Base-by-base conservation (phyloP, 2,113 vertebrate species). In the Piprites chloris region DNA sequence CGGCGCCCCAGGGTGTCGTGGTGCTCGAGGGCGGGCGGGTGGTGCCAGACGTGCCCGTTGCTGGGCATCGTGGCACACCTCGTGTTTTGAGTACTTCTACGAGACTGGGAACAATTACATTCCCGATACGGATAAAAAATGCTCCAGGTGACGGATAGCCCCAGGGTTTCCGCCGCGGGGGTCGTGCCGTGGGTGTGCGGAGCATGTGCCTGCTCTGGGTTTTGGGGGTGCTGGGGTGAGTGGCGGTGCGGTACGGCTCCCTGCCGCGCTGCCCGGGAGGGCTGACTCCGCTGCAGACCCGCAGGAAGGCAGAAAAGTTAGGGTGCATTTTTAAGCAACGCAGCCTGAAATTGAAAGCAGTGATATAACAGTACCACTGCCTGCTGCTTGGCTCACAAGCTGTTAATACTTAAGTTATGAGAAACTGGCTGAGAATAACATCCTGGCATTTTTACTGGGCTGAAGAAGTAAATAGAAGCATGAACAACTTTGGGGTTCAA, bases 311-410 rank as follows among this genome's bases (percentile, higher is more conserved):
- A 5, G 58, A 46, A 92, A 96, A 97, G 92, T 95, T 94, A 42
- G 27, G 15, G 65, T 50, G 72, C 55, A 6, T 92, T 91, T 91
- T 80, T 62, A 91, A 87, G 49, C 46, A 37, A 89, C 90, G 74
- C 95, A 86, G 75, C 32, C 75, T 85, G 92, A 87, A 93, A 93
- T 89, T 83, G 90, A 69, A 88, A 77, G 79, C 79, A 2, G 9
- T 28, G 67, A 6, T 21, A 8, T 2, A 5, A 28, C 7, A 12
- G 53, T 53, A 41, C 41, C 49, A 11, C 41, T 7, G 53, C 68
- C 85, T 67, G 76, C 82, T 84, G 27, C 79, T 81, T 24, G 68
- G 82, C 79, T 90, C 91, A 5, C 18, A 56, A 53, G 72, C 89
- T 61, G 93, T 96, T 94, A 66, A 47, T 76, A 35, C 49, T 92